Conservation (phyloP, 1,140 invertebrate genomes). For the Nebria ingens region DNA sequence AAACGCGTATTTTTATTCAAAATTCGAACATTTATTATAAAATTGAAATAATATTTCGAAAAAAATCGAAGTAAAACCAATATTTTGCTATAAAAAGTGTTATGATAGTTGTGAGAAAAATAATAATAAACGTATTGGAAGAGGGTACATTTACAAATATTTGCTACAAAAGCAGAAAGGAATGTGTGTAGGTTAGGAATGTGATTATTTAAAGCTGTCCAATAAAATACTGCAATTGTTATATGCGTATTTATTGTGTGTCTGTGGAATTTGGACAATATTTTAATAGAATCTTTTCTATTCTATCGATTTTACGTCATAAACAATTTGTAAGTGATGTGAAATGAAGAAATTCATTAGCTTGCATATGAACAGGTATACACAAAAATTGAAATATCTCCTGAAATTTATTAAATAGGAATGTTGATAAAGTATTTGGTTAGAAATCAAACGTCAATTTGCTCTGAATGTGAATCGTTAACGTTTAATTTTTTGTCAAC, state of each 20-base stretch:
- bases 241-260: not conserved
- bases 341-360: conserved; percentile 2
- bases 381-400: not conserved
- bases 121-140: not conserved
- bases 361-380: conserved; percentile 4
- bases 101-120: not conserved
- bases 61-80: not conserved
- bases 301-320: conserved; percentile 8
- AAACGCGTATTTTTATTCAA: conserved; percentile 3
- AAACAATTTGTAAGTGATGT: not conserved
- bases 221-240: not conserved
- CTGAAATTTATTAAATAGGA: not conserved
- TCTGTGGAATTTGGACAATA: conserved; percentile 1
- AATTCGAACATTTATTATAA: not conserved
- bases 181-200: conserved; percentile 9
- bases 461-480: not conserved
- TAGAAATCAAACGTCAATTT: not conserved
- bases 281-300: not conserved
- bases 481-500: no score
- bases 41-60: no score
- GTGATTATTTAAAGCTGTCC: conserved; percentile 1
- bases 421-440: not conserved
- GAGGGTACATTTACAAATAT: not conserved
- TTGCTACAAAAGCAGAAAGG: not conserved
- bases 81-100: not conserved